Evolutionary conservation across 2,113 vertebrate species (phyloP).

Genomic region (Smithornis capensis): DNA sequence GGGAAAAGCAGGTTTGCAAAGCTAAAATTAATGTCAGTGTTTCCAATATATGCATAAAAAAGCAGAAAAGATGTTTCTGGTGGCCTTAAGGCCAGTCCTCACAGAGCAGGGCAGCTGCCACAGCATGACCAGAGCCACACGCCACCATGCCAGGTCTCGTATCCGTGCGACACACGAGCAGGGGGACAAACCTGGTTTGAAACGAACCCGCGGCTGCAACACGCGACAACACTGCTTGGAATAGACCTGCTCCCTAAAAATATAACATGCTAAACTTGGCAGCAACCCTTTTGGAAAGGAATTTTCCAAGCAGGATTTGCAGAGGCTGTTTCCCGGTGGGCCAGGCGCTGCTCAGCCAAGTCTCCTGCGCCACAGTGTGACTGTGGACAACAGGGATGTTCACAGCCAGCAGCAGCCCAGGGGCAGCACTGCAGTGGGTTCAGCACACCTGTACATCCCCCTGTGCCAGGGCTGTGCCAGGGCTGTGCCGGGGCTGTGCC

Average conservation of each 20-base stretch:
- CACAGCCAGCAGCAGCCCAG: accelerated
- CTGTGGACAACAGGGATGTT: background rate
- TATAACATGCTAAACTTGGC: slow-evolving; percentile 34
- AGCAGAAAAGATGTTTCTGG: background rate
- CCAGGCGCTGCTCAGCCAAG: background rate
- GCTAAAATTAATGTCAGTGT: slow-evolving; percentile 32
- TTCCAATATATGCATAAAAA: background rate
- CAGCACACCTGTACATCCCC: background rate
- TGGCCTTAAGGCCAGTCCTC: background rate
- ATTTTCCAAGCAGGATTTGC: slow-evolving; percentile 54
- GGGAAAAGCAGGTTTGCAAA: slow-evolving; percentile 36
- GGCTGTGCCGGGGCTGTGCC: background rate
- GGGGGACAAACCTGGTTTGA: background rate
- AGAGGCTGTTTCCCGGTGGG: background rate
- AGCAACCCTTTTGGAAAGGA: slow-evolving; percentile 43
- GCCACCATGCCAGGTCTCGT: accelerated
- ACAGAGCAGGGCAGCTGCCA: background rate
- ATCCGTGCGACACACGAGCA: accelerated
- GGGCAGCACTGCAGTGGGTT: background rate
- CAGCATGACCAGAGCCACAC: background rate
- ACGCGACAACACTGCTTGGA: background rate
- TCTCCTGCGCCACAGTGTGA: background rate
- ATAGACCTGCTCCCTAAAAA: slow-evolving; percentile 48
- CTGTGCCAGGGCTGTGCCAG: background rate
- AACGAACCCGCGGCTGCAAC: background rate